Evolutionary conservation across 2,113 vertebrate species (phyloP).

Genomic region (Noturus placidus): DNA sequence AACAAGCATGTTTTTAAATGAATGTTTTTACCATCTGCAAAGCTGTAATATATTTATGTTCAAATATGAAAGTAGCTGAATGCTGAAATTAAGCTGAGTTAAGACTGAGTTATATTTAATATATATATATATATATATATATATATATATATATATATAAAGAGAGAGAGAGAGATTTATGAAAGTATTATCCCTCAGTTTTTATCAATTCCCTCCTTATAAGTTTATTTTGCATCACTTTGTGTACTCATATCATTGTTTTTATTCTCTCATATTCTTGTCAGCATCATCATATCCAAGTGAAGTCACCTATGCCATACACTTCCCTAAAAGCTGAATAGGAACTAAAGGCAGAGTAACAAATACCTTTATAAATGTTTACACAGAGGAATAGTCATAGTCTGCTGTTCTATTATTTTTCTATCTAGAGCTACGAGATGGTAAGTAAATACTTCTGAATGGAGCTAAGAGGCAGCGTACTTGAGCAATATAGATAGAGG

Average conservation of each 20-base stretch:
- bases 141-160: constrained; percentile 59
- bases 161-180: constrained; percentile 52
- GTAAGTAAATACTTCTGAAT: constrained; percentile 74
- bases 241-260: constrained; percentile 34
- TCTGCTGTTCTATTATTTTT: constrained; percentile 66
- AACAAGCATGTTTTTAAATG: constrained; percentile 68
- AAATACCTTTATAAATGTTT: constrained; percentile 45
- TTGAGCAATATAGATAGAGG: constrained; percentile 74
- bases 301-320: constrained; percentile 35
- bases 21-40: constrained; percentile 44
- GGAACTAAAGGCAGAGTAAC: constrained; percentile 5
- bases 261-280: constrained; percentile 25
- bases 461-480: constrained; percentile 63
- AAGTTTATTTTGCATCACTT: constrained; percentile 35
- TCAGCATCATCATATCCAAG: constrained; percentile 44
- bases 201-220: constrained; percentile 19
- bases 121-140: constrained; percentile 60
- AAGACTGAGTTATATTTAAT: constrained; percentile 30
- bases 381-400: constrained; percentile 59
- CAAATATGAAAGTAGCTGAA: neutral
- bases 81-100: constrained; percentile 22
- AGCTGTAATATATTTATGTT: constrained; percentile 64
- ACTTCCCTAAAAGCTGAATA: constrained; percentile 36
- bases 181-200: constrained; percentile 42
- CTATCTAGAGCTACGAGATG: constrained; percentile 74